Conservation (phyloP, 2,888 invertebrate species). For the Hypomecis atomaria region DNA sequence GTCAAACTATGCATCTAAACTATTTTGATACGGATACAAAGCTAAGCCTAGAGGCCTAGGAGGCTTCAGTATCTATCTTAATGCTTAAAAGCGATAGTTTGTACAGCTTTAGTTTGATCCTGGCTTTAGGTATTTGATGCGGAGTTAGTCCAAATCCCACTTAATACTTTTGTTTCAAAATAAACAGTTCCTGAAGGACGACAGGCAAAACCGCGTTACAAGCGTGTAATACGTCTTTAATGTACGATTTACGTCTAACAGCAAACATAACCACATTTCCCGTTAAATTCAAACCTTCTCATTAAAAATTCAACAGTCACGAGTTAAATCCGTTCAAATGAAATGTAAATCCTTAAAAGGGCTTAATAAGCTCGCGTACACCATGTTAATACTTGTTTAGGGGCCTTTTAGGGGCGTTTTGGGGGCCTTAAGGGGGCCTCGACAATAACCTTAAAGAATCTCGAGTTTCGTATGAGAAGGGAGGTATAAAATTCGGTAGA, state of each 20-base stretch:
- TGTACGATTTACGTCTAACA: conserved; percentile 2
- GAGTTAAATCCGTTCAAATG: conserved; percentile 21
- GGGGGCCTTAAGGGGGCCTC: conserved; percentile 13
- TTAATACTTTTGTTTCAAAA: too few relatives aligned
- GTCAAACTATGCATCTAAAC: too few relatives aligned
- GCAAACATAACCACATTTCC: conserved; percentile 12
- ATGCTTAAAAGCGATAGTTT: too few relatives aligned
- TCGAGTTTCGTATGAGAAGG: conserved; percentile 26
- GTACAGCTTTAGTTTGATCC: too few relatives aligned
- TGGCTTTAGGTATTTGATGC: too few relatives aligned
- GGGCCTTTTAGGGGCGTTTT: conserved; percentile 15
- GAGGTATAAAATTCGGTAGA: background rate
- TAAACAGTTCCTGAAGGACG: too few relatives aligned
- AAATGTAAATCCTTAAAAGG: conserved; percentile 31
- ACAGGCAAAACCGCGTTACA: too few relatives aligned
- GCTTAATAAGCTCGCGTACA: conserved; percentile 28
- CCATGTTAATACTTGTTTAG: conserved; percentile 39
- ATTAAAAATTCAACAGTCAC: conserved; percentile 25
- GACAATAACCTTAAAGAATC: conserved; percentile 38
- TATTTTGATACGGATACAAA: too few relatives aligned
- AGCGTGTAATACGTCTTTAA: background rate
- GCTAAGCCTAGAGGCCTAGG: too few relatives aligned
- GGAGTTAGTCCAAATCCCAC: too few relatives aligned
- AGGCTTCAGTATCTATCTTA: too few relatives aligned
- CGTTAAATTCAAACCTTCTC: conserved; percentile 8